phyloP scores from a whole-genome alignment of 2,888 invertebrate genomes.

The Nycteola revayana region DNA sequence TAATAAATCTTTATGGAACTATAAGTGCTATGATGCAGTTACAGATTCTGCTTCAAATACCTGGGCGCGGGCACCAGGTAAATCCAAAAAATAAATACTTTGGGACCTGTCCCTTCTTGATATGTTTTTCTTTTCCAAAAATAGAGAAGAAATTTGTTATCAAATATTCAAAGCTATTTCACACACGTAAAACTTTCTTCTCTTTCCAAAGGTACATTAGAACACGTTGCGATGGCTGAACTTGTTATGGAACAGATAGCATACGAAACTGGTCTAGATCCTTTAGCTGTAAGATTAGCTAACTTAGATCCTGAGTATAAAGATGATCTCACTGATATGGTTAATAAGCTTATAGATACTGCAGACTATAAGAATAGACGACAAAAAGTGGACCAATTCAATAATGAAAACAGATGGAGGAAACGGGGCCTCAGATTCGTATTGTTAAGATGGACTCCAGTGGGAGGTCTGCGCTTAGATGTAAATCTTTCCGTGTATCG shows the following conservation, averaged over 20 bases:
- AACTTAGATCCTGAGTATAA: conserved; percentile 63
- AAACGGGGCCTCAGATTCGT: conserved; percentile 84
- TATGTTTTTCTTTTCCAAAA: not conserved
- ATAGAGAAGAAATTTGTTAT: not conserved
- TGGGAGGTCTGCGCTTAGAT: conserved; percentile 46
- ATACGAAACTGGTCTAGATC: conserved; percentile 72
- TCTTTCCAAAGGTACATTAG: conserved; percentile 62
- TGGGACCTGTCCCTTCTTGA: too few species aligned
- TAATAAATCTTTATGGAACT: conserved; percentile 42
- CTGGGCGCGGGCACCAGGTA: conserved; percentile 55
- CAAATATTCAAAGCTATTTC: not conserved
- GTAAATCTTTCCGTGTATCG: conserved; percentile 84
- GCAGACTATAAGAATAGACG: conserved; percentile 76
- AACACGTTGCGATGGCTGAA: conserved; percentile 80
- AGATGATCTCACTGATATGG: conserved; percentile 57
- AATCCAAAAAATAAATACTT: too few species aligned
- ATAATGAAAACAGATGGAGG: conserved; percentile 85
- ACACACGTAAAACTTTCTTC: not conserved
- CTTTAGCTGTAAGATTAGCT: conserved; percentile 74
- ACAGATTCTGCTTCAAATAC: conserved; percentile 56
- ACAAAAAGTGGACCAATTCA: conserved; percentile 75
- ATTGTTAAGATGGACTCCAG: conserved; percentile 82
- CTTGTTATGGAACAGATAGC: conserved; percentile 84
- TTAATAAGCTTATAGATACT: conserved; percentile 73
- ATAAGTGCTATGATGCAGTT: conserved; percentile 35